phyloP scores from a whole-genome alignment of 2,888 invertebrate genomes.

The Meiosimyza decipiens region DNA sequence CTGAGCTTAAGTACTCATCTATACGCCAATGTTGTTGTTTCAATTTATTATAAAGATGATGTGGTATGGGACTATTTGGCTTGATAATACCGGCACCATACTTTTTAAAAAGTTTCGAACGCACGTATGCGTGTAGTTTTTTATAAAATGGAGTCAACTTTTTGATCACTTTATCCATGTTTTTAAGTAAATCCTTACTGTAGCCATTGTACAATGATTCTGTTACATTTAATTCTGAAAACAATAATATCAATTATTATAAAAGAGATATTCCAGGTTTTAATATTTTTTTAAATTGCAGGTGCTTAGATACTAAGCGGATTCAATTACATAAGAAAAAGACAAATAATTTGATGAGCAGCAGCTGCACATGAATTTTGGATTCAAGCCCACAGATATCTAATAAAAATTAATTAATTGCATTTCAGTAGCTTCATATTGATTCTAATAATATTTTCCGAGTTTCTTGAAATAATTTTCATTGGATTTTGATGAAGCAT shows the following conservation, averaged over 20 bases:
- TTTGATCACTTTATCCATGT: conserved; percentile 66
- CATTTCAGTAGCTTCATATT: too few species aligned
- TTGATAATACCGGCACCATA: conserved; percentile 77
- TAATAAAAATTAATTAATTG: too few species aligned
- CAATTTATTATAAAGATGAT: conserved; percentile 75
- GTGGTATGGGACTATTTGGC: conserved; percentile 78
- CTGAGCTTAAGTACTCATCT: conserved; percentile 58
- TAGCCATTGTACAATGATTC: conserved; percentile 55
- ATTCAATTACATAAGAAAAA: too few species aligned
- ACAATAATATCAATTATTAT: too few species aligned
- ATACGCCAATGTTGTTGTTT: conserved; percentile 61
- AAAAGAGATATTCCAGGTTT: too few species aligned
- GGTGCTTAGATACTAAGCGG: too few species aligned
- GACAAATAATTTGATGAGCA: too few species aligned
- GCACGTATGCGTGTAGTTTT: conserved; percentile 83
- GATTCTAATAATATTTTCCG: too few species aligned
- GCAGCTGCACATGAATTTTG: background rate
- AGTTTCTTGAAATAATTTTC: too few species aligned
- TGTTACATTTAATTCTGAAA: conserved; percentile 53
- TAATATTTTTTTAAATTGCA: too few species aligned
- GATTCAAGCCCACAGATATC: background rate
- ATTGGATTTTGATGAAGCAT: too few species aligned
- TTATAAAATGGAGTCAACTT: conserved; percentile 75
- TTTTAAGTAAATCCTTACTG: conserved; percentile 53
- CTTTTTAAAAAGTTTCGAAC: conserved; percentile 75